These are phyloP conservation scores for Hyalella azteca DNA, from an alignment of 2,888 invertebrate genomes.

Conservation along the genomic window DNA sequence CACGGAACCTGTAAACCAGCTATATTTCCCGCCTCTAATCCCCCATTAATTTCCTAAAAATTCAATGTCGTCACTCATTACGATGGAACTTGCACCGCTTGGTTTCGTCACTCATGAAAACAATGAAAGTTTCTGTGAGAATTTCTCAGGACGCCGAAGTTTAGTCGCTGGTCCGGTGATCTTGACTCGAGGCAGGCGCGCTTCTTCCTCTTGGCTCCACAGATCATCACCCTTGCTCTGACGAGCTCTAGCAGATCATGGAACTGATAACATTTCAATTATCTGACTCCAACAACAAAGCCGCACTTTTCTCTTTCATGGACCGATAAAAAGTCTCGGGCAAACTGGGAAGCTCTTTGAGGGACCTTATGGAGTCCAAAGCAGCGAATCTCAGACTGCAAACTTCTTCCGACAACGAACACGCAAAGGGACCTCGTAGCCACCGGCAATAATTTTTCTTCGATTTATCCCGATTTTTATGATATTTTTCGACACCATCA, in stretches of 20 bases:
- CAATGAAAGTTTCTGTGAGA: too few species aligned
- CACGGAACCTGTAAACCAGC: not conserved
- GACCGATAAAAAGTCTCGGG: slow-evolving; percentile 6
- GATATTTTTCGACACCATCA: too few species aligned
- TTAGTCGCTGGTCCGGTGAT: not conserved
- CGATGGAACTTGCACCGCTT: too few species aligned
- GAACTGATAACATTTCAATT: slow-evolving; percentile 37
- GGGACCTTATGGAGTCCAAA: not conserved
- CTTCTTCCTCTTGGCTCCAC: slow-evolving; percentile 5
- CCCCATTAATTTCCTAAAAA: not conserved
- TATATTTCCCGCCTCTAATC: not conserved
- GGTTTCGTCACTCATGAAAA: too few species aligned
- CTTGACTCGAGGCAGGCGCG: not conserved
- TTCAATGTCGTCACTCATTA: too few species aligned
- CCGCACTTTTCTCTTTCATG: slow-evolving; percentile 32
- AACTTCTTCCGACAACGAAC: too few species aligned
- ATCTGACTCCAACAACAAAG: slow-evolving; percentile 35
- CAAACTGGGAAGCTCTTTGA: not conserved
- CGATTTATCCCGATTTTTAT: too few species aligned
- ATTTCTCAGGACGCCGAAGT: too few species aligned
- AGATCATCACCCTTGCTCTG: slow-evolving; percentile 36
- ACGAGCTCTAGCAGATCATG: slow-evolving; percentile 21
- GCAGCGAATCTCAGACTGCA: too few species aligned
- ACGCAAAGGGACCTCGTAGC: too few species aligned
- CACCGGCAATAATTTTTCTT: too few species aligned